A percentile compares a stretch with the other conserved stretches of the same genome.
Evolutionary conservation across 2,113 vertebrate species (phyloP).

Genomic region (Coregonus clupeaformis): DNA sequence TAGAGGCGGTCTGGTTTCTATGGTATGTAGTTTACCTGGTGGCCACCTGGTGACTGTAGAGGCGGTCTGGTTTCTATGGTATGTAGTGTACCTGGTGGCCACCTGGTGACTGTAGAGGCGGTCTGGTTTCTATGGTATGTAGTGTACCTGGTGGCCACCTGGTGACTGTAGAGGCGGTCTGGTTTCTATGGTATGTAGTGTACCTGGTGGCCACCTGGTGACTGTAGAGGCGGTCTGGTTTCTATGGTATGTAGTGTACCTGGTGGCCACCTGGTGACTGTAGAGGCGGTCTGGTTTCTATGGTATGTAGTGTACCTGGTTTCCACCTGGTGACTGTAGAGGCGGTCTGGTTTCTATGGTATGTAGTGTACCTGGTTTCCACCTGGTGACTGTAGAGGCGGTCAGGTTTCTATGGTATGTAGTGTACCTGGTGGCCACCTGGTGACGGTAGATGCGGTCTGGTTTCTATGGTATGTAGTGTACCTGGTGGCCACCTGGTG

Average conservation of each 20-base stretch:
- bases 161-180: constrained; percentile 87
- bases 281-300: constrained; percentile 81
- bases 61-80: constrained; percentile 64
- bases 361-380: constrained; percentile 79
- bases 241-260: constrained; percentile 61
- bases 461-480: background rate
- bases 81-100: constrained; percentile 79
- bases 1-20: constrained; percentile 81
- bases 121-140: constrained; percentile 39
- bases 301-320: constrained; percentile 73
- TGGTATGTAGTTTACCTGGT: constrained; percentile 73
- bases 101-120: constrained; percentile 91
- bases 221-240: constrained; percentile 84
- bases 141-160: constrained; percentile 86
- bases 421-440: constrained; percentile 86
- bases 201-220: constrained; percentile 92
- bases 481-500: constrained; percentile 92
- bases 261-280: constrained; percentile 91
- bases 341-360: constrained; percentile 64
- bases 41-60: constrained; percentile 92
- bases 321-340: constrained; percentile 92
- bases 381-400: constrained; percentile 91
- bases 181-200: background rate
- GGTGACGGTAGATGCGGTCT: constrained; percentile 87
- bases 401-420: background rate